Evolutionary conservation across 1,140 invertebrate species (phyloP), one percentile per base, ranked within the genome.

Genomic region (Mercenaria mercenaria): DNA sequence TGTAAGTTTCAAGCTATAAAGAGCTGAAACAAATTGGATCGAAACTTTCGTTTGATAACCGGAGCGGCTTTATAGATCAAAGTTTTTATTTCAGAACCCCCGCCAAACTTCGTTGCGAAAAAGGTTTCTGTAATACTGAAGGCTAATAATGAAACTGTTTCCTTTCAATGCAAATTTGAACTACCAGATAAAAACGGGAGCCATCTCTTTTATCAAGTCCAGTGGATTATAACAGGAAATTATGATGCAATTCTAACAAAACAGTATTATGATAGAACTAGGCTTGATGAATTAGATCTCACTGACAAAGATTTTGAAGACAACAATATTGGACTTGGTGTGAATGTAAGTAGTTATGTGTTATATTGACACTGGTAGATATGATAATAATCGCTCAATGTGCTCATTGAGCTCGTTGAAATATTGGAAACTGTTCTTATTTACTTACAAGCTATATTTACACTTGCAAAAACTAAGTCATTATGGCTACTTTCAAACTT

Each of bases 121-220:
- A 61, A 29, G 2, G 80, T 83, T 23, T 26, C 32, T 18, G 39
- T 32, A 39, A 29, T 34, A 6, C 6, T 61, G 3, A 43, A 61
- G 23, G 34, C 15, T 6, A 43, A n/a, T n/a, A 67, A 69, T 20
- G 39, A 50, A 34, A 50, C 37, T 23, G n/a, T 69, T 6, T 69
- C 56, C 26, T 84, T 69, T 43, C 15, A 6, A n/a, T 84, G 81
- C 61, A 84, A 84, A 50, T 84, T 84, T 50, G 64, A 84, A 18
- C 81, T 41, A 15, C 39, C 34, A 8, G 41, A 47, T 23, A n/a
- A 84, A 23, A 23, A 34, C 20, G 6, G n/a, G n/a, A n/a, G 15
- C 15, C 34, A 20, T 23, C 43, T 84, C 1, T 43, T 29, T 47
- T 84, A 84, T 50, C 81, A 84, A 72, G 81, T 84, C 18, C 18